Conservation (phyloP, 2,797 vertebrate species). For the Hemitrygon akajei region DNA sequence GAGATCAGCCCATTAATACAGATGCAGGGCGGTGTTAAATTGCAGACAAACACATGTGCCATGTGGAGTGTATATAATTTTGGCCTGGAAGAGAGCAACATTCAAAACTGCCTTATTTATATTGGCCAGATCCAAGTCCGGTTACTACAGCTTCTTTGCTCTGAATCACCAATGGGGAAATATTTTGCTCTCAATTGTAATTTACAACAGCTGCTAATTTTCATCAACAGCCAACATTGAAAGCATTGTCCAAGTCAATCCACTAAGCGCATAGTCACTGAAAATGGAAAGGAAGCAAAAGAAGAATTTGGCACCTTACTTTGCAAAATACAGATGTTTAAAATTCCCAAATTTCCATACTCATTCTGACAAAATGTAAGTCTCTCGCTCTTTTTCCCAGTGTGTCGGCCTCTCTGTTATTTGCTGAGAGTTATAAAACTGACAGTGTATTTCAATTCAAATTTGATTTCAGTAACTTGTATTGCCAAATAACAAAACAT, state of each 20-base stretch:
- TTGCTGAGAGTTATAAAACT: not conserved
- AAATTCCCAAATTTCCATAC: slow-evolving; percentile 33
- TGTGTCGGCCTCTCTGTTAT: not conserved
- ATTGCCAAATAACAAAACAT: not conserved
- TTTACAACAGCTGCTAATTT: slow-evolving; percentile 22
- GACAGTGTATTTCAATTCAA: not conserved
- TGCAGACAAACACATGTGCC: slow-evolving; percentile 19
- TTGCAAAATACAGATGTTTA: slow-evolving; percentile 30
- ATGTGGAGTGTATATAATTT: not conserved
- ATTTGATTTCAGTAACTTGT: not conserved
- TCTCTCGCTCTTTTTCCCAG: not conserved
- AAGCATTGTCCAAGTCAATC: slow-evolving; percentile 17
- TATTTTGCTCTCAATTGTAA: slow-evolving; percentile 8
- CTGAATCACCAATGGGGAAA: not conserved
- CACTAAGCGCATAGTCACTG: not conserved
- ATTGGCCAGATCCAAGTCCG: not conserved
- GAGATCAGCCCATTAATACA: not conserved
- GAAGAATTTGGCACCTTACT: not conserved
- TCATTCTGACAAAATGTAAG: not conserved
- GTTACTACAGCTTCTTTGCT: not conserved
- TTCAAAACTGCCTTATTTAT: slow-evolving; percentile 28
- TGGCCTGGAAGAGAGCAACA: not conserved
- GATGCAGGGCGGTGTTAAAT: slow-evolving; percentile 12
- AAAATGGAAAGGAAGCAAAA: not conserved
- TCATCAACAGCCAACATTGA: not conserved